Conservation (phyloP, 1,140 invertebrate species). For the Danaus melanippus region DNA sequence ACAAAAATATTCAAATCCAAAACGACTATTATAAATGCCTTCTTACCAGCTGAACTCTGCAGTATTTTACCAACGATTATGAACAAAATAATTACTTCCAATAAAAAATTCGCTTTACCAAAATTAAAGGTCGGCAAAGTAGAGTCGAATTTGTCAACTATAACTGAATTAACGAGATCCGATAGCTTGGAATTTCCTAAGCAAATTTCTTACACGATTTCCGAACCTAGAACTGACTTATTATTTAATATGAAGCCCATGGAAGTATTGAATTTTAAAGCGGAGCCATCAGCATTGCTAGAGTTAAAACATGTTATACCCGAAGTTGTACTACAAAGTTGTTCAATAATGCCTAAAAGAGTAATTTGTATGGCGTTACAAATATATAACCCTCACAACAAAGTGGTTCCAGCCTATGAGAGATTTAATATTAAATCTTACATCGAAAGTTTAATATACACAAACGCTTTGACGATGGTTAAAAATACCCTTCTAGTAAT, state of each 20-base stretch:
- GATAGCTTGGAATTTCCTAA: conserved; percentile 4
- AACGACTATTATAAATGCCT: conserved; percentile 39
- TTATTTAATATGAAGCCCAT: too few species aligned
- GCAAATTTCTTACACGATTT: neutral
- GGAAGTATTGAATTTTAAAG: too few species aligned
- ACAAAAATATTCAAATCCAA: conserved; percentile 50
- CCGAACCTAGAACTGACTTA: too few species aligned
- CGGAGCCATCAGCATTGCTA: too few species aligned
- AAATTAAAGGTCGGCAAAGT: conserved; percentile 13
- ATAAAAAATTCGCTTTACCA: conserved; percentile 13
- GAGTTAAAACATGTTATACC: too few species aligned
- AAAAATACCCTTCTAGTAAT: too few species aligned
- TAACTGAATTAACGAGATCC: conserved; percentile 24
- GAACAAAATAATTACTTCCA: conserved; percentile 27
- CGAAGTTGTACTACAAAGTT: too few species aligned
- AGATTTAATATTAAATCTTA: neutral
- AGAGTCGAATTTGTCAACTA: conserved; percentile 24
- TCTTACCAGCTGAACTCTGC: conserved; percentile 52
- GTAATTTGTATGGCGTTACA: conserved; percentile 5
- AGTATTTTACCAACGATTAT: conserved; percentile 47
- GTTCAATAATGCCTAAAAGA: too few species aligned
- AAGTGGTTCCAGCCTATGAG: conserved; percentile 6
- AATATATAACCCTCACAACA: conserved; percentile 2
- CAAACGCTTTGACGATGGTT: too few species aligned
- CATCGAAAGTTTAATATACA: too few species aligned